Evolutionary conservation across 2,888 invertebrate genomes (phyloP), one percentile per base, ranked within the genome.

Genomic region (Teleiodes luculella): DNA sequence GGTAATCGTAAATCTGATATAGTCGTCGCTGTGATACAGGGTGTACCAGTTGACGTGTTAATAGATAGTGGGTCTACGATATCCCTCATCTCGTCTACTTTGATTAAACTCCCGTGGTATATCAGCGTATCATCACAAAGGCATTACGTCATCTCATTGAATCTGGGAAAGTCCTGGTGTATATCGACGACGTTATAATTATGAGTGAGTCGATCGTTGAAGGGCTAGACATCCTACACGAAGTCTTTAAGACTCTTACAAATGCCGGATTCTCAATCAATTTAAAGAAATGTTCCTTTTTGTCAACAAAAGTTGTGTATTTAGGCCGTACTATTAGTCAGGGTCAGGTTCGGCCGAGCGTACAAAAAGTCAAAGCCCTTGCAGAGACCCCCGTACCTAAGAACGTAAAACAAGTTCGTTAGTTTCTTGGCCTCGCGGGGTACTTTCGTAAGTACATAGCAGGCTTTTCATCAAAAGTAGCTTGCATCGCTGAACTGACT

Each of bases 21-120:
- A 10, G 24, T 47, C 0, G 18, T 35, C 3, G 58, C 58, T 8
- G 55, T 58, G 1, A 37, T 58, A 3, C 46, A 46, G 35, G 58
- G 56, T 0, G 14, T 64, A 8, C 65, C 68, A 0, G 55, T 61
- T 0, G 67, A 66, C 33, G 57, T 65, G n/a, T 43, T 68, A 1
- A 61, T 67, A 4, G 66, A 67, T 53, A 60, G 57, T 8, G 66
- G 65, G 0, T 55, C 57, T 0, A 36, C 39, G 35, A 54, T 63
- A 11, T 66, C 66, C 1, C 43, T 67, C 0, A 64, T 67, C 14
- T 60, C 60, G 0, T 18, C 30, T 13, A 18, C 45, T 0, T 37
- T 61, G 3, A 4, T 63, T 0, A 60, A 60, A 50, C 48, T 33
- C 48, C 48, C 1, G 16, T 48, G 7, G 48, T 48, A 2, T 48